Conservation (phyloP, 1,140 invertebrate species). For the Drosophila lini region DNA sequence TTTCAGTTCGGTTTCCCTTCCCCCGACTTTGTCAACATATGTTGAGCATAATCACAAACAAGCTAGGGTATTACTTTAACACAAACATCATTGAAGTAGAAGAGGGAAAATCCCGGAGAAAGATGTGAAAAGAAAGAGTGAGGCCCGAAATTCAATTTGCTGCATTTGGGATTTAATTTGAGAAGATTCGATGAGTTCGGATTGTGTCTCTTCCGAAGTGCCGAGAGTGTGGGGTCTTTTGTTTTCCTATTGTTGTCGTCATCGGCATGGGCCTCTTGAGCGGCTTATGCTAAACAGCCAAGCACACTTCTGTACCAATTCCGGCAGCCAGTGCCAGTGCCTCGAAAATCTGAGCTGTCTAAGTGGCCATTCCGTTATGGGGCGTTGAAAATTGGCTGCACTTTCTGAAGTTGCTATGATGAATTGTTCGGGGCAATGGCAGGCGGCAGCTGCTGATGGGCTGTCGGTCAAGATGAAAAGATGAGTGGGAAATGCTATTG, state of each 20-base stretch:
- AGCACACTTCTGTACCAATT: slow-evolving; percentile 69
- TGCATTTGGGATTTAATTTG: slow-evolving; percentile 46
- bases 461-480: slow-evolving; percentile 71
- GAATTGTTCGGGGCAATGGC: slow-evolving; percentile 53
- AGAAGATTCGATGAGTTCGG: slow-evolving; percentile 27
- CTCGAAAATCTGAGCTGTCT: slow-evolving; percentile 35
- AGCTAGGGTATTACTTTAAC: slow-evolving; percentile 57
- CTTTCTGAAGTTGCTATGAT: slow-evolving; percentile 59
- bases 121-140: slow-evolving; percentile 9
- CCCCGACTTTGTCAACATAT: slow-evolving; percentile 73
- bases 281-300: slow-evolving; percentile 71
- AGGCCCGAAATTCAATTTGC: slow-evolving; percentile 41
- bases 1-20: slow-evolving; percentile 13
- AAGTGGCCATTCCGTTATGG: slow-evolving; percentile 69
- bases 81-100: slow-evolving; percentile 43
- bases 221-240: slow-evolving; percentile 9
- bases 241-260: slow-evolving; percentile 40
- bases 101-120: not conserved
- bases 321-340: slow-evolving; percentile 9
- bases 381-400: slow-evolving; percentile 63
- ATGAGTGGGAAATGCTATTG: slow-evolving; percentile 64
- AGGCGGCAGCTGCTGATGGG: slow-evolving; percentile 55
- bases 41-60: slow-evolving; percentile 76
- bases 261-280: slow-evolving; percentile 60
- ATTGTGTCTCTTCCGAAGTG: slow-evolving; percentile 8